Evolutionary conservation across 2,888 invertebrate species (phyloP).

Genomic region (Lasioglossum oenotherae): DNA sequence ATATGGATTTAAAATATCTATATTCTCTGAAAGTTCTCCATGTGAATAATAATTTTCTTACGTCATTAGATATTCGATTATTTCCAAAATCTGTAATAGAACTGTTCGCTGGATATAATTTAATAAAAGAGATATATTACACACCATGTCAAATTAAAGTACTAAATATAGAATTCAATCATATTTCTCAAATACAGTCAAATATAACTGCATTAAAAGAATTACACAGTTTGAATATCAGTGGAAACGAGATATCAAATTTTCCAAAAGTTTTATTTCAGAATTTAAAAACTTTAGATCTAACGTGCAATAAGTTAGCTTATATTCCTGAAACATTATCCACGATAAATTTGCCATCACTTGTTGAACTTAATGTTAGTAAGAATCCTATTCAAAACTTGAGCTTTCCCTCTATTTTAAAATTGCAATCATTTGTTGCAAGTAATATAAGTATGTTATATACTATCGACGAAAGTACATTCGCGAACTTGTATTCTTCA

Average conservation of each 20-base stretch:
- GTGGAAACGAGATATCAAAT: constrained; percentile 82
- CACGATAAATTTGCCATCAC: constrained; percentile 84
- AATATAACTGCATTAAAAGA: constrained; percentile 49
- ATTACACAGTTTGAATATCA: constrained; percentile 73
- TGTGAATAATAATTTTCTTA: constrained; percentile 74
- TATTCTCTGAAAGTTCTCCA: constrained; percentile 61
- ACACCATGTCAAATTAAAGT: constrained; percentile 60
- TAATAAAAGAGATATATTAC: constrained; percentile 60
- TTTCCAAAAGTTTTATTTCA: constrained; percentile 84
- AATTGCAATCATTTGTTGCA: constrained; percentile 84
- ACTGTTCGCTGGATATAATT: constrained; percentile 73
- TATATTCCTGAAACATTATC: constrained; percentile 85
- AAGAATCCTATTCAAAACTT: constrained; percentile 85
- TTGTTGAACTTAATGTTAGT: constrained; percentile 85
- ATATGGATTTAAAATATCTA: constrained; percentile 56
- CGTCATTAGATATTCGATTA: constrained; percentile 60
- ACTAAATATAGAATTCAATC: constrained; percentile 74
- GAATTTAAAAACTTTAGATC: constrained; percentile 85
- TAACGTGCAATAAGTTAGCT: constrained; percentile 85
- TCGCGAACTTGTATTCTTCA: constrained; percentile 83
- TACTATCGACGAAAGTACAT: constrained; percentile 83
- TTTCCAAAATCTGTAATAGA: constrained; percentile 70
- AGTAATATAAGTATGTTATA: constrained; percentile 67
- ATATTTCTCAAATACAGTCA: constrained; percentile 61
- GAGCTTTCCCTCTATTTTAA: constrained; percentile 85